Evolutionary conservation across 2,113 vertebrate genomes (phyloP).

Genomic region (Typhlomys cinereus): DNA sequence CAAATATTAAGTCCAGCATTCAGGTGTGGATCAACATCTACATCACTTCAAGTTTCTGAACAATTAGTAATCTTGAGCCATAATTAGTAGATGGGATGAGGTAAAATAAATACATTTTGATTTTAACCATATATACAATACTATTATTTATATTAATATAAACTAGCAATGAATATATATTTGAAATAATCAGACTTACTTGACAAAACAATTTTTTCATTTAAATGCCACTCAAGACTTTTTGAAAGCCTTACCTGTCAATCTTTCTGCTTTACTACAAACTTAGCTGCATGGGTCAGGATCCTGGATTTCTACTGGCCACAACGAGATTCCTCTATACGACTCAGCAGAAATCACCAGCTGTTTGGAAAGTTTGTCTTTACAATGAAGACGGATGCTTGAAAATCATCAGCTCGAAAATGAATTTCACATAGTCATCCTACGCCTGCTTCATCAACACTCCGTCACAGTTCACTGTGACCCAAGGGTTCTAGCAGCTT

Average conservation of each 20-base stretch:
- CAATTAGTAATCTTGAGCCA: neutral
- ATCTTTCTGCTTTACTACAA: neutral
- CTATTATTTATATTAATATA: too few species aligned
- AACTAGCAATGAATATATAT: neutral
- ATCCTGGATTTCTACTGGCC: neutral
- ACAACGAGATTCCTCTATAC: neutral
- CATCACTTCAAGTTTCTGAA: neutral
- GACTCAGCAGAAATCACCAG: neutral
- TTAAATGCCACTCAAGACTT: neutral
- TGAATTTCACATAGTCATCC: neutral
- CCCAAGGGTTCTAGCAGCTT: neutral
- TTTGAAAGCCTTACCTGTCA: too few species aligned
- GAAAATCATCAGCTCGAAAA: accelerated
- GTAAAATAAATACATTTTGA: too few species aligned
- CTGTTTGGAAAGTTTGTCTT: neutral
- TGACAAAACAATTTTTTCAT: neutral
- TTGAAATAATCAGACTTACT: neutral
- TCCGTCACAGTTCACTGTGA: neutral
- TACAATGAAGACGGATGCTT: neutral
- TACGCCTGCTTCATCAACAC: accelerated
- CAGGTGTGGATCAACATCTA: neutral
- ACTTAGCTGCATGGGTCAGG: neutral
- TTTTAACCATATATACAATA: too few species aligned
- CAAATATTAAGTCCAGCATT: neutral
- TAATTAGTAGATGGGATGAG: neutral